phyloP scores from a whole-genome alignment of 2,113 vertebrate species.

The Thamnaconus septentrionalis region DNA sequence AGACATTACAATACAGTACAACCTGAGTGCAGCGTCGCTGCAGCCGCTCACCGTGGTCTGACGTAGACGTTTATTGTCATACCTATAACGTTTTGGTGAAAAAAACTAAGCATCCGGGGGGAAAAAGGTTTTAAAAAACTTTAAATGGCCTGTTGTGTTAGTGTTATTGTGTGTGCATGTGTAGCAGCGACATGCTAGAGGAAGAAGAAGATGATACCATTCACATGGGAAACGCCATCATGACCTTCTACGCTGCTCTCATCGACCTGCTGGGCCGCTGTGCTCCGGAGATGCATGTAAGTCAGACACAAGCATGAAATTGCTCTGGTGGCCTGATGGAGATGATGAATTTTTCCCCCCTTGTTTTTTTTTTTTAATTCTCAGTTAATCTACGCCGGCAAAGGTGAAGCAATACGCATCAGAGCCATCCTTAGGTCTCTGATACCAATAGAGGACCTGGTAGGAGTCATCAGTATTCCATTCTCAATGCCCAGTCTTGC shows the following conservation, averaged over 20 bases:
- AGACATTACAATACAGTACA: no score
- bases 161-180: constrained; percentile 20
- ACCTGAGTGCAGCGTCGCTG: no score
- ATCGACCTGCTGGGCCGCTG: constrained; percentile 95
- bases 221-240: constrained; percentile 96
- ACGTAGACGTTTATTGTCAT: no score
- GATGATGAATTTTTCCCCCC: neutral
- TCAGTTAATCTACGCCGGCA: constrained; percentile 92
- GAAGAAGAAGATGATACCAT: constrained; percentile 94
- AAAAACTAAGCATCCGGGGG: no score
- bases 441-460: constrained; percentile 91
- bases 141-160: no score
- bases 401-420: constrained; percentile 95
- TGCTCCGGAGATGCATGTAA: constrained; percentile 96
- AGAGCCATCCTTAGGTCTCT: constrained; percentile 93
- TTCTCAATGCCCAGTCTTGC: constrained; percentile 92
- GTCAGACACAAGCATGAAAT: constrained; percentile 45
- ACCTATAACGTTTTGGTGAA: no score
- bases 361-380: neutral
- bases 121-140: no score
- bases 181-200: constrained; percentile 78
- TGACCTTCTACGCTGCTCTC: constrained; percentile 95
- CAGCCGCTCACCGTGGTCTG: no score
- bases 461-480: constrained; percentile 93
- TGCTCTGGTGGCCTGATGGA: neutral